Evolutionary conservation across 37 sponge, comb jelly and placozoan genomes (phyloP).

Genomic region (Aphrocallistes beatrix): DNA sequence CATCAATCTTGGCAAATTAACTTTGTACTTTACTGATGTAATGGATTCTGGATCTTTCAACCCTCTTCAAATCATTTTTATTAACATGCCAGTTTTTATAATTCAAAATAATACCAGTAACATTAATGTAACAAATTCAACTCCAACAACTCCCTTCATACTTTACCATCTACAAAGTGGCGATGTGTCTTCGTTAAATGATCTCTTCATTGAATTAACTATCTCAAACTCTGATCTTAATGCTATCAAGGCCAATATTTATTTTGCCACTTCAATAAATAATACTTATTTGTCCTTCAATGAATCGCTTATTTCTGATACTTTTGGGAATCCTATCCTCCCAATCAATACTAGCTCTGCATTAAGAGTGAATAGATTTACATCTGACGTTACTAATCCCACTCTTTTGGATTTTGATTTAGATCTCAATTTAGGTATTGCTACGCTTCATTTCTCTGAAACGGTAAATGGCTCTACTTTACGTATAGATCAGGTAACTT

Average conservation of each 20-base stretch:
- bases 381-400: conserved; percentile 20
- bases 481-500: not conserved
- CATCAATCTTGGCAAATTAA: conserved; percentile 41
- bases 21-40: conserved; percentile 72
- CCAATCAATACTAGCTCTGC: not conserved
- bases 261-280: conserved; percentile 38
- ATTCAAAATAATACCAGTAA: not conserved
- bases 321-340: not conserved
- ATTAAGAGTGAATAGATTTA: not conserved
- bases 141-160: not conserved
- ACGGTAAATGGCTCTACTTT: conserved; percentile 23
- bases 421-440: conserved; percentile 5
- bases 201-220: not conserved
- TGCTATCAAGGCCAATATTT: conserved; percentile 42
- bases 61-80: not conserved
- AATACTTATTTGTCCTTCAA: conserved; percentile 49
- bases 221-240: conserved; percentile 37
- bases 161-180: not conserved
- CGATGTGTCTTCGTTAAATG: not conserved
- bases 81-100: not conserved
- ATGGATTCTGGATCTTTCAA: conserved; percentile 20
- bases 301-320: not conserved
- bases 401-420: not conserved
- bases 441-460: conserved; percentile 19
- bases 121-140: not conserved